phyloP scores from a whole-genome alignment of 2,797 vertebrate genomes.

The Pogonophryne albipinna region DNA sequence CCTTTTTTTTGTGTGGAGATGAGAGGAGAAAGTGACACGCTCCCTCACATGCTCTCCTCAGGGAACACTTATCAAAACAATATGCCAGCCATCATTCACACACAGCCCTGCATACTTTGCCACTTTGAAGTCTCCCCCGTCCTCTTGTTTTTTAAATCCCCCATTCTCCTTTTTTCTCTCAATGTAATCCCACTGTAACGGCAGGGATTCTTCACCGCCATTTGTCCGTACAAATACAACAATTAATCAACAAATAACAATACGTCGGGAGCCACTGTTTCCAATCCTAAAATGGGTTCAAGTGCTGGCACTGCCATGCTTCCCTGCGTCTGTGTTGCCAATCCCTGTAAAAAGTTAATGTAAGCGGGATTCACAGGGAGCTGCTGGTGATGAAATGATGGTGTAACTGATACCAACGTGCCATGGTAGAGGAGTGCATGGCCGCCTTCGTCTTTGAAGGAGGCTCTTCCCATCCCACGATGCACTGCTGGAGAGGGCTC shows the following conservation, averaged over 20 bases:
- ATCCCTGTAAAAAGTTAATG: conserved; percentile 89
- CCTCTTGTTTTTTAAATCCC: conserved; percentile 67
- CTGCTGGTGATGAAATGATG: conserved; percentile 90
- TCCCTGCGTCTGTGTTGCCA: conserved; percentile 81
- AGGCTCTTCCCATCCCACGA: conserved; percentile 74
- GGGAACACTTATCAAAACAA: conserved; percentile 83
- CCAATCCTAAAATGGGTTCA: conserved; percentile 62
- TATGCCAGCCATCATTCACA: conserved; percentile 75
- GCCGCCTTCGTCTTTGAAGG: conserved; percentile 79
- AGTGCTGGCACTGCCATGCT: conserved; percentile 70
- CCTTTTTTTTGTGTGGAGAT: conserved; percentile 50
- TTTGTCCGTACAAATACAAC: conserved; percentile 66
- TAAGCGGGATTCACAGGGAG: conserved; percentile 87
- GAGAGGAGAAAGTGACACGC: conserved; percentile 66
- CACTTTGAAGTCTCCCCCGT: conserved; percentile 70
- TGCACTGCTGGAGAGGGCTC: conserved; percentile 76
- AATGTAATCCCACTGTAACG: conserved; percentile 67
- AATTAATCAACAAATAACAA: conserved; percentile 75
- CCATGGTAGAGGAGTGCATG: conserved; percentile 77
- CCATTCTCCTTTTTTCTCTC: conserved; percentile 37
- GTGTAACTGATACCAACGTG: conserved; percentile 89
- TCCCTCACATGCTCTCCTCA: conserved; percentile 68
- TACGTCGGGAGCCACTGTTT: conserved; percentile 53
- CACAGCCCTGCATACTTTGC: conserved; percentile 59
- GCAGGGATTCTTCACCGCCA: conserved; percentile 59